Percentiles rank a stretch among this genome's conserved stretches.
Conservation (phyloP, 2,797 vertebrate genomes). For the Anas bahamensis region DNA sequence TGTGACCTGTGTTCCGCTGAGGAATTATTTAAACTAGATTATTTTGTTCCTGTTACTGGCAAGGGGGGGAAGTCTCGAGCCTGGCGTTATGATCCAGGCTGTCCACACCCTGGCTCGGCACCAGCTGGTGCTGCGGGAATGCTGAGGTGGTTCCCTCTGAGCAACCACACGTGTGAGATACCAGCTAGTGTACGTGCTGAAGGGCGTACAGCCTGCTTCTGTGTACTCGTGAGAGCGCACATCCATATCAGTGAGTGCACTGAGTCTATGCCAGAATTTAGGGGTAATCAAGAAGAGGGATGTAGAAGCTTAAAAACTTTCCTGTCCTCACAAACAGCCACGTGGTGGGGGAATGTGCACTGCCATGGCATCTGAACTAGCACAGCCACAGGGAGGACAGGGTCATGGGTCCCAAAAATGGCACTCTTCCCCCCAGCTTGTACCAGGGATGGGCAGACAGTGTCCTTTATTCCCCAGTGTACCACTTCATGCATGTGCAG, state of each 20-base stretch:
- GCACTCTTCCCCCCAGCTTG: neutral
- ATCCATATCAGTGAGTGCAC: neutral
- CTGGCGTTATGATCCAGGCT: fast-evolving
- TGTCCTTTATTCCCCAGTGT: neutral
- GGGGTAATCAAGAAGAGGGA: neutral
- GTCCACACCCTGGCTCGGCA: neutral
- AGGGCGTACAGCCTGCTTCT: neutral
- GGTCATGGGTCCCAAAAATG: neutral
- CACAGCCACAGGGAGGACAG: neutral
- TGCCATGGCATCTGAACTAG: neutral
- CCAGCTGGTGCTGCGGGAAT: neutral
- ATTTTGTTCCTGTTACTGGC: neutral
- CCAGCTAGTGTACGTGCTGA: neutral
- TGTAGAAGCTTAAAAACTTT: neutral
- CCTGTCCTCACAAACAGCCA: neutral
- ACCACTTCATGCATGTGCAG: neutral
- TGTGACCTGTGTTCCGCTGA: neutral
- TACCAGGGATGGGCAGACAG: neutral
- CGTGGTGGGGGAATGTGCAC: neutral
- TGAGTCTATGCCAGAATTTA: neutral
- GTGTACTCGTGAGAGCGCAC: fast-evolving
- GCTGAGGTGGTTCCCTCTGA: fast-evolving
- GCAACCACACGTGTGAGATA: neutral
- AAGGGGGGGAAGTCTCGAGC: neutral
- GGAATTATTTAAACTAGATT: neutral